These are phyloP conservation scores for Porites evermanni DNA, from an alignment of 92 coral and sea anemone species.

Conservation along the genomic window DNA sequence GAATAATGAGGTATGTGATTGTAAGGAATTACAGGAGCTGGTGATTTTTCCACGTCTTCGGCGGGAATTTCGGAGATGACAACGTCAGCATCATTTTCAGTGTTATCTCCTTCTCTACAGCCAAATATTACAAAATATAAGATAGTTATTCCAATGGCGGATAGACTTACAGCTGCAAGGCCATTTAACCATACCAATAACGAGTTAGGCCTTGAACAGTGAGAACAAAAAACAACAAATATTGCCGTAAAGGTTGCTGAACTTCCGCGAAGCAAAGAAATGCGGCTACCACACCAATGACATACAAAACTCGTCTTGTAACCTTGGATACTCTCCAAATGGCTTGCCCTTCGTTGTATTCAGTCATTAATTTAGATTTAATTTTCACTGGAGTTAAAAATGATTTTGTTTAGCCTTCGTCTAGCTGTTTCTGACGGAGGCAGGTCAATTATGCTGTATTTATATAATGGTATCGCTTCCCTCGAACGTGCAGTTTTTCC, in stretches of 20 bases:
- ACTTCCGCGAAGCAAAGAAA: background rate
- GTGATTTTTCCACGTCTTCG: conserved; percentile 67
- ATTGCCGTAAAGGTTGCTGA: background rate
- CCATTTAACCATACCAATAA: background rate
- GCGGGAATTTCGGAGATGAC: conserved; percentile 72
- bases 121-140: conserved; percentile 28
- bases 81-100: conserved; percentile 37
- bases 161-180: background rate
- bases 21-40: conserved; percentile 39
- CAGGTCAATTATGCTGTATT: too few species aligned
- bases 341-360: background rate
- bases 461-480: too few species aligned
- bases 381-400: background rate
- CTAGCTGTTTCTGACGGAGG: background rate
- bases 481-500: too few species aligned
- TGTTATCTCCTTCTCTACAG: background rate
- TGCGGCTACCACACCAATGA: background rate
- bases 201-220: background rate
- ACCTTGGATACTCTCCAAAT: background rate
- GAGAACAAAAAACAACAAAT: background rate
- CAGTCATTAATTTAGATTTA: background rate
- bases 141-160: background rate
- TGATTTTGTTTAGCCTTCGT: background rate
- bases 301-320: background rate
- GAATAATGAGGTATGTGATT: conserved; percentile 13